phyloP scores from a whole-genome alignment of 2,113 vertebrate genomes.

The Peromyscus maniculatus region DNA sequence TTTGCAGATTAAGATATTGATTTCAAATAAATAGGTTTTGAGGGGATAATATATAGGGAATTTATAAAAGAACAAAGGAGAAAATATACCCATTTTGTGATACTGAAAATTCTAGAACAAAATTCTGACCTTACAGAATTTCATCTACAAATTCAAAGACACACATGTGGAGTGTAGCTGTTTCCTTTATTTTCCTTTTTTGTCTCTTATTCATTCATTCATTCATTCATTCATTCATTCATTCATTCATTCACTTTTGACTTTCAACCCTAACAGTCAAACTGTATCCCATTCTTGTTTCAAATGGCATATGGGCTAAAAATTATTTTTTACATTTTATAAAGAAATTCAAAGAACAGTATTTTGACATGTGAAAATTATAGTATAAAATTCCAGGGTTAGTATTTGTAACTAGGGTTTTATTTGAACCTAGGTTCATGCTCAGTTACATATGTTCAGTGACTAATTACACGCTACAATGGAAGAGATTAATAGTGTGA shows the following conservation, averaged over 20 bases:
- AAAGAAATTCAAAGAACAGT: slow-evolving; percentile 16
- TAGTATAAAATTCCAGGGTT: background rate
- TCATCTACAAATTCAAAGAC: slow-evolving; percentile 28
- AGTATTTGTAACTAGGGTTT: background rate
- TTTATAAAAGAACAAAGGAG: slow-evolving; percentile 21
- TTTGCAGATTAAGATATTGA: slow-evolving; percentile 13
- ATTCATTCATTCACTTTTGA: slow-evolving; percentile 60
- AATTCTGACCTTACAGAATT: slow-evolving; percentile 12
- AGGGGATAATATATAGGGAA: background rate
- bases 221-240: background rate
- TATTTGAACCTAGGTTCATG: slow-evolving; percentile 25
- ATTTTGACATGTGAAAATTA: slow-evolving; percentile 40
- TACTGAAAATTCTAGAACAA: slow-evolving; percentile 54
- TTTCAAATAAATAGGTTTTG: background rate
- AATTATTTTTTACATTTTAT: slow-evolving; percentile 49
- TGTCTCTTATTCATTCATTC: slow-evolving; percentile 40
- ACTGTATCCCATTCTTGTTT: slow-evolving; percentile 6
- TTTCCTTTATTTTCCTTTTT: slow-evolving; percentile 2
- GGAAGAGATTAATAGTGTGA: slow-evolving; percentile 27
- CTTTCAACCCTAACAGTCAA: slow-evolving; percentile 44
- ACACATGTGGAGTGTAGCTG: background rate
- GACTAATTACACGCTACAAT: background rate
- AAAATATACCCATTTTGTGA: slow-evolving; percentile 32
- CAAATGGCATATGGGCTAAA: background rate
- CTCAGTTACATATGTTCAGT: background rate